Evolutionary conservation across 35 echinoderm and acorn worm species (phyloP), one percentile per base, ranked within the genome.

Genomic region (Hemicentrotus pulcherrimus): DNA sequence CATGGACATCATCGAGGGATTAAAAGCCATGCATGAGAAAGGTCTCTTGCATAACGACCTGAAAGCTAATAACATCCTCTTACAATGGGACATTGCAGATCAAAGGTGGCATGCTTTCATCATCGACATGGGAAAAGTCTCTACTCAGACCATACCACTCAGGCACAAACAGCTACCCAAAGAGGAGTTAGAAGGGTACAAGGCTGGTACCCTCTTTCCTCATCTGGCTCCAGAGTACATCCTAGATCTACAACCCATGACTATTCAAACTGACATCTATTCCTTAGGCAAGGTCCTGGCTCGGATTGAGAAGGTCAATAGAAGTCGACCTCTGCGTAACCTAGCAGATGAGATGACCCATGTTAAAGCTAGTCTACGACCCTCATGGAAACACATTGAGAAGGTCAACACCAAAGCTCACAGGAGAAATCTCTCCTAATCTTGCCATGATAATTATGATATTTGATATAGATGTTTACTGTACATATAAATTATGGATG

Each of bases 141-240:
- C 78, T 32, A 88, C 86, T 0, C 32, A 46, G 5, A 88, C 47
- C 86, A 58, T 88, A 47, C 94, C 94, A 6, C 32, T 92, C 32
- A 92, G 31, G 41, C 91, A 92, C 46, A 31, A 45, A 9, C 9
- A 14, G 9, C 4, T 92, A 28, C 32, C 91, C 45, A 92, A 92
- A 47, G 91, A 92, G 13, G 91, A 92, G 91, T 11, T 92, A 11
- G 91, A 92, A 47, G 91, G 91, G 32, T 92, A 92, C 46, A 92
- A 92, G 28, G 1, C 4, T 0, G 91, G 91, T 0, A 47, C 45
- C 46, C 24, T 92, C 32, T 92, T 32, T 18, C 32, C 19, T 4
- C 91, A 92, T 92, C 46, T 92, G 32, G 91, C 91, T n/a, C 91
- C 91, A 35, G 91, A 92, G 45, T 92, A 92, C 91, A 92, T 92